Conservation (phyloP, 1,140 invertebrate species). For the Cotesia chilonis region DNA sequence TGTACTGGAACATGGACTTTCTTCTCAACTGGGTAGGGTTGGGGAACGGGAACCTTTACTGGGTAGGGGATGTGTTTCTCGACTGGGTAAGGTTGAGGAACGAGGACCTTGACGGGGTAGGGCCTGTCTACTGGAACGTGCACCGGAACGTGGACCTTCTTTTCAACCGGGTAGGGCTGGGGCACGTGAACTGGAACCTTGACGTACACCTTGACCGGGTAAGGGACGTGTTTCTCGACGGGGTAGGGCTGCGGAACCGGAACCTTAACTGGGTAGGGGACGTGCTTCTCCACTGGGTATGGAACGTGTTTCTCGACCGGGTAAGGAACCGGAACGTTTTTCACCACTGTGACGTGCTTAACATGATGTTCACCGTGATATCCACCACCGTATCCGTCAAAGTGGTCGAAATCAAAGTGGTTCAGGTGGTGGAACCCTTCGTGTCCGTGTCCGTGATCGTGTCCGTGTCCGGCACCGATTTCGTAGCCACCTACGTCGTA, state of each 20-base stretch:
- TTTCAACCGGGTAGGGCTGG: constrained; percentile 75
- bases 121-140: constrained; percentile 76
- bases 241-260: constrained; percentile 70
- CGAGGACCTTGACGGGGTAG: constrained; percentile 71
- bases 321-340: constrained; percentile 75
- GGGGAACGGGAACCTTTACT: constrained; percentile 76
- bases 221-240: constrained; percentile 71
- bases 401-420: constrained; percentile 50
- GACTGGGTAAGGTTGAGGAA: constrained; percentile 76
- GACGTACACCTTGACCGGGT: constrained; percentile 72
- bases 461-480: constrained; percentile 61
- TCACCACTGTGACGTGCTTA: constrained; percentile 77
- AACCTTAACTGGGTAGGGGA: constrained; percentile 73
- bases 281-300: constrained; percentile 74
- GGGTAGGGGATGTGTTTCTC: constrained; percentile 72
- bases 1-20: constrained; percentile 71
- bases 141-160: constrained; percentile 74
- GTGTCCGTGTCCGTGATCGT: constrained; percentile 35
- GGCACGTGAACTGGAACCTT: constrained; percentile 75
- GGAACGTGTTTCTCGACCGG: constrained; percentile 69
- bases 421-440: constrained; percentile 43
- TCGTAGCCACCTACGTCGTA: constrained; percentile 70
- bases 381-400: constrained; percentile 49
- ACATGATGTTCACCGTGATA: constrained; percentile 70
- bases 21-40: constrained; percentile 78